phyloP scores from a whole-genome alignment of 2,888 invertebrate genomes.

The Argyra leucocephala region DNA sequence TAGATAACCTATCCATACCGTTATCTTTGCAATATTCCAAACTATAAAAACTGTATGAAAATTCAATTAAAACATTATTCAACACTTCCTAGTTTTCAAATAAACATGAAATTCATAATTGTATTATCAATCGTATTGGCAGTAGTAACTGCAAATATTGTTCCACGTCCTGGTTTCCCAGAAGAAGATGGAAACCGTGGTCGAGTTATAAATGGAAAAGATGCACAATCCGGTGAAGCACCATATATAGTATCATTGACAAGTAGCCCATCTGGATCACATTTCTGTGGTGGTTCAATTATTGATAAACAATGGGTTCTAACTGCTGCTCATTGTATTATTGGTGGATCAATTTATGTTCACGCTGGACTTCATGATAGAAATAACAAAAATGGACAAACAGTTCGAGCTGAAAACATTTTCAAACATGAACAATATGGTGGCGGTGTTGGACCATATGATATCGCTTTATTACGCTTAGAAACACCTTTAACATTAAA shows the following conservation, averaged over 20 bases:
- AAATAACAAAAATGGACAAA: slow-evolving; percentile 20
- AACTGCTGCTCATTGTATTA: slow-evolving; percentile 25
- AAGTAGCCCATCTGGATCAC: not conserved
- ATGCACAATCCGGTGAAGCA: slow-evolving; percentile 15
- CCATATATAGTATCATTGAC: slow-evolving; percentile 20
- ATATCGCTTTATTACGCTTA: slow-evolving; percentile 46
- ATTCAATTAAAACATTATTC: no score
- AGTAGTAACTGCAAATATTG: not conserved
- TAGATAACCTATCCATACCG: no score
- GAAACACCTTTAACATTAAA: slow-evolving; percentile 30
- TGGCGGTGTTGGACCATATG: slow-evolving; percentile 44
- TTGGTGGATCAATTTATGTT: slow-evolving; percentile 18
- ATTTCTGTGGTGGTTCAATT: slow-evolving; percentile 21
- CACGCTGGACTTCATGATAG: slow-evolving; percentile 42
- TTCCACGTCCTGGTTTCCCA: slow-evolving; percentile 7
- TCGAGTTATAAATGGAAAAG: slow-evolving; percentile 21
- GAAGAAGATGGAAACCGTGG: not conserved
- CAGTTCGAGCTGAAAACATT: slow-evolving; percentile 29
- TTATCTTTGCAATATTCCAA: no score
- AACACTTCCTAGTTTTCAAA: not conserved
- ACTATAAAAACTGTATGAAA: no score
- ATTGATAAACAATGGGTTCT: slow-evolving; percentile 20
- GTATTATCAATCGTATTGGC: not conserved
- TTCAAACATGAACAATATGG: slow-evolving; percentile 34
- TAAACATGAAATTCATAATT: slow-evolving; percentile 8